A percentile compares a stretch with the other conserved stretches of the same genome.
These are phyloP conservation scores for Hucho hucho DNA, from an alignment of 2,113 vertebrate genomes.

Conservation along the genomic window DNA sequence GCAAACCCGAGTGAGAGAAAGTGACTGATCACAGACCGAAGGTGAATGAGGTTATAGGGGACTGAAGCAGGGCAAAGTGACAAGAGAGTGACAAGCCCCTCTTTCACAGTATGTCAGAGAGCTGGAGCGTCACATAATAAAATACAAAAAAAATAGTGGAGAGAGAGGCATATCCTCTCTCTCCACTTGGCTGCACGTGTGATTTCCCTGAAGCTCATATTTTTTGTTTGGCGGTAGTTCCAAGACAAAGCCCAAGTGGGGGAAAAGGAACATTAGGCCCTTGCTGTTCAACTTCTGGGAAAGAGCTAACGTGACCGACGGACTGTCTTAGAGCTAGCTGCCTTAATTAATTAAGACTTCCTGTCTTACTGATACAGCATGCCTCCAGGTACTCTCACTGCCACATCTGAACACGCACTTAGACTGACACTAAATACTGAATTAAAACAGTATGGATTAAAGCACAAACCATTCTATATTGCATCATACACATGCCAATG, in stretches of 20 bases:
- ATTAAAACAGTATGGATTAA: not conserved
- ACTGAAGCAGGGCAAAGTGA: not conserved
- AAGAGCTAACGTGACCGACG: not conserved
- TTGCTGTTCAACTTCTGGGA: not conserved
- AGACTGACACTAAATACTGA: not conserved
- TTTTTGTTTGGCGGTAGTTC: not conserved
- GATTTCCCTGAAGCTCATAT: not conserved
- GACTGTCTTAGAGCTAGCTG: not conserved
- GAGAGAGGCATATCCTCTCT: not conserved
- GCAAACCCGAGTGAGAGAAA: not conserved
- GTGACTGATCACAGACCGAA: not conserved
- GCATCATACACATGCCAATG: no score
- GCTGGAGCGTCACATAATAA: not conserved
- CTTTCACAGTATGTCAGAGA: not conserved
- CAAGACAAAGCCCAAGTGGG: not conserved
- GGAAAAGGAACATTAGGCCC: not conserved
- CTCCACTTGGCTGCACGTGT: not conserved
- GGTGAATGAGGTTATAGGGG: not conserved
- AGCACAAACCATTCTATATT: no score
- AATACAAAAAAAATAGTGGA: no score
- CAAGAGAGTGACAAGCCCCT: not conserved
- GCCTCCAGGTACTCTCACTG: not conserved
- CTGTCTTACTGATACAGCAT: not conserved
- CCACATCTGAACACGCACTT: not conserved
- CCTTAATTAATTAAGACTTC: not conserved